phyloP scores from a whole-genome alignment of 2,888 invertebrate genomes.

The Acrobasis repandana region DNA sequence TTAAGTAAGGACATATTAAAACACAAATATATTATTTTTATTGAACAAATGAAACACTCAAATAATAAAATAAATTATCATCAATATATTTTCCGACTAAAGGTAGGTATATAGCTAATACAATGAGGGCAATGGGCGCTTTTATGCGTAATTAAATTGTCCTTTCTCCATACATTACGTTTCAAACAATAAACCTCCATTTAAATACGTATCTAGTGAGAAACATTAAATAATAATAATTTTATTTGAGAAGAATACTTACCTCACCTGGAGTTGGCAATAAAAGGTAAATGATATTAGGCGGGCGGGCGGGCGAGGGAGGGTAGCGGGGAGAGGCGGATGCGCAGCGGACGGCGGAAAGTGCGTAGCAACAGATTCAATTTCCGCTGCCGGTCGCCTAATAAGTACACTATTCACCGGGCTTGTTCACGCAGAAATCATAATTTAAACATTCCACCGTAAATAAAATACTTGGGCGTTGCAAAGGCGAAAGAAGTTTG shows the following conservation, averaged over 20 bases:
- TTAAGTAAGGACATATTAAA: no score
- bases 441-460: constrained; percentile 18
- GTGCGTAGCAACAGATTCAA: constrained; percentile 79
- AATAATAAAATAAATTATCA: background rate
- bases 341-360: constrained; percentile 67
- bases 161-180: background rate
- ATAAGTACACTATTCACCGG: constrained; percentile 72
- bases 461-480: constrained; percentile 4
- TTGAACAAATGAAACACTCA: no score
- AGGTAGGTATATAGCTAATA: background rate
- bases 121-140: background rate
- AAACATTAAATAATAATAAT: constrained; percentile 15
- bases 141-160: background rate
- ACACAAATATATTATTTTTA: no score
- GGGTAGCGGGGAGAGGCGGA: constrained; percentile 45
- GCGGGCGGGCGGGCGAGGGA: constrained; percentile 32
- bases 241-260: constrained; percentile 26
- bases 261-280: constrained; percentile 47
- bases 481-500: background rate
- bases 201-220: background rate
- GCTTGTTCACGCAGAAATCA: constrained; percentile 51
- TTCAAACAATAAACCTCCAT: background rate
- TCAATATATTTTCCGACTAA: background rate
- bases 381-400: constrained; percentile 74
- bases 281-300: constrained; percentile 52